Conservation (phyloP, 2,888 invertebrate genomes). For the Plemyria rubiginata region DNA sequence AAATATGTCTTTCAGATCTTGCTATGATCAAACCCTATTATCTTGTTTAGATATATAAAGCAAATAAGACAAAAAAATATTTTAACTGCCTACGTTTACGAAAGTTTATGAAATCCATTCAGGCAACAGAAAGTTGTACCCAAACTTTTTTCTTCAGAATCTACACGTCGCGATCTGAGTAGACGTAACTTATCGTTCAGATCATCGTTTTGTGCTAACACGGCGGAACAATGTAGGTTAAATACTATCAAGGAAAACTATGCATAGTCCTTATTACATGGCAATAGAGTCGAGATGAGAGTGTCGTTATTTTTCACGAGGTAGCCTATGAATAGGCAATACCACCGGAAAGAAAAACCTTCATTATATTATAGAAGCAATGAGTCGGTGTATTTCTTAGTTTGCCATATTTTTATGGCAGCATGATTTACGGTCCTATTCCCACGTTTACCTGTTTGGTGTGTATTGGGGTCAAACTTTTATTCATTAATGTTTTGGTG, state of each 20-base stretch:
- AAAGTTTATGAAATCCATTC: too few species aligned
- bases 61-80: too few species aligned
- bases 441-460: not conserved
- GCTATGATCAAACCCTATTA: too few species aligned
- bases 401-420: conserved; percentile 16
- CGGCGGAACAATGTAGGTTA: conserved; percentile 25
- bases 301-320: conserved; percentile 20
- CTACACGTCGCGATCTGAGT: conserved; percentile 20
- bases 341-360: conserved; percentile 15
- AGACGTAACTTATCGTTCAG: conserved; percentile 14
- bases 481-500: not conserved
- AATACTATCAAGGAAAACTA: conserved; percentile 18
- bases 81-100: too few species aligned
- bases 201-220: conserved; percentile 24
- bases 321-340: conserved; percentile 24
- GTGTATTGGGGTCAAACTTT: conserved; percentile 9
- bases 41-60: too few species aligned
- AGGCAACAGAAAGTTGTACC: conserved; percentile 29
- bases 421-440: conserved; percentile 4
- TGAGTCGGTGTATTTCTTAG: conserved; percentile 12
- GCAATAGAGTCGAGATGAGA: conserved; percentile 11
- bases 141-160: conserved; percentile 33
- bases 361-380: conserved; percentile 22
- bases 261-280: conserved; percentile 3
- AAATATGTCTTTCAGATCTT: too few species aligned